Percentiles rank a stretch among this genome's conserved stretches.
Conservation (phyloP, 2,113 vertebrate genomes). For the Meriones unguiculatus region DNA sequence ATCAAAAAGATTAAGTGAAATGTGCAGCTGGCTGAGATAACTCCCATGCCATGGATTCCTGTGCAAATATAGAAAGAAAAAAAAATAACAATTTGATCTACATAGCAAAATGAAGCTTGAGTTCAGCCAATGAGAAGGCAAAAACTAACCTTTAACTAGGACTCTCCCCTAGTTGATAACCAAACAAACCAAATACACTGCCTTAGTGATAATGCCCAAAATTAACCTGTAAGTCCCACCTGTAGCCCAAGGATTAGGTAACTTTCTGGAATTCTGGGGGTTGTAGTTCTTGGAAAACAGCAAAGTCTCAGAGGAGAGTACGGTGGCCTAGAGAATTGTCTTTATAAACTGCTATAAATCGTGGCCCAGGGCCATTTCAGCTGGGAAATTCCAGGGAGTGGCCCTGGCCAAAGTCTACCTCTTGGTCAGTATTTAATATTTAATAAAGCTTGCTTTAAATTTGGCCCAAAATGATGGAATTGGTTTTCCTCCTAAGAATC, state of each 20-base stretch:
- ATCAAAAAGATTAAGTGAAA: slow-evolving; percentile 4
- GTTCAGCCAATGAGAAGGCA: neutral
- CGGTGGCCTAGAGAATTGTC: neutral
- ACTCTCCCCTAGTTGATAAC: neutral
- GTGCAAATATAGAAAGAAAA: neutral
- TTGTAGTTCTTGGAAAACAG: neutral
- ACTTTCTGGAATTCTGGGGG: neutral
- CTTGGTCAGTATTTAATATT: neutral
- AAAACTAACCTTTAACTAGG: neutral
- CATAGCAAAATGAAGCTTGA: slow-evolving; percentile 9
- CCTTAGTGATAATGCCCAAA: neutral
- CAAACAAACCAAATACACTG: neutral
- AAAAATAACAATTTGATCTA: neutral
- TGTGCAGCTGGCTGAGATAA: neutral
- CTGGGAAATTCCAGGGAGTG: neutral
- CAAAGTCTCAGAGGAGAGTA: neutral
- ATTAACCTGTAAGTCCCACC: neutral
- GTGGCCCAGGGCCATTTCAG: neutral
- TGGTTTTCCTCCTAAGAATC: neutral
- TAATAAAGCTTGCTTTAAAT: neutral
- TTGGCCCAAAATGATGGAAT: neutral
- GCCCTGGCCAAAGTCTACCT: neutral
- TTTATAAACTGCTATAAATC: neutral
- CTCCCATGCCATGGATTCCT: neutral
- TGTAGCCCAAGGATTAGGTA: neutral